A percentile compares a stretch with the other conserved stretches of the same genome.
Conservation (phyloP, 2,113 vertebrate species). For the Tragelaphus buxtoni region DNA sequence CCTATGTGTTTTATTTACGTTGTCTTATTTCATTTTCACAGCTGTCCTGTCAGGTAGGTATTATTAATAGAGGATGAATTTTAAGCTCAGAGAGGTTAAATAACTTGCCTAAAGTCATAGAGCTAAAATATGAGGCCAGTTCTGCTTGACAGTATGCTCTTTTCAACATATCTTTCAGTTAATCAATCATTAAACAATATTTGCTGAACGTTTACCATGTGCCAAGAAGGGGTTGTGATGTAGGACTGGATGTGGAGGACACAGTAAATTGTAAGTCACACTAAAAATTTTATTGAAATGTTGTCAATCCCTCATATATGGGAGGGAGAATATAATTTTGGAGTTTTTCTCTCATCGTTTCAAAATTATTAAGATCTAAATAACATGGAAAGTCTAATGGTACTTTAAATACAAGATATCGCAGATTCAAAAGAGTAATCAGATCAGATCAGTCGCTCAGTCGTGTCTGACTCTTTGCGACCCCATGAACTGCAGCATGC, state of each 20-base stretch:
- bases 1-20: background rate
- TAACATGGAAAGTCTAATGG: background rate
- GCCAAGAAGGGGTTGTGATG: background rate
- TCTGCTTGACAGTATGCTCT: background rate
- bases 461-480: too few species aligned
- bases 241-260: background rate
- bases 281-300: background rate
- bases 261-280: background rate
- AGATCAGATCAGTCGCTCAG: too few species aligned
- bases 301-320: background rate
- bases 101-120: background rate
- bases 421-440: background rate
- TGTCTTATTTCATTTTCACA: slow-evolving; percentile 15
- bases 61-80: slow-evolving; percentile 28
- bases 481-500: too few species aligned
- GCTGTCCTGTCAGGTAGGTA: background rate
- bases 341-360: background rate
- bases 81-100: background rate
- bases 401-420: background rate
- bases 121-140: background rate
- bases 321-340: background rate
- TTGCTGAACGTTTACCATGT: background rate
- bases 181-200: background rate
- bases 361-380: background rate
- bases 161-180: background rate